These are phyloP conservation scores for Melanotaenia pygmaea DNA, from an alignment of 2,797 vertebrate genomes.

Conservation along the genomic window DNA sequence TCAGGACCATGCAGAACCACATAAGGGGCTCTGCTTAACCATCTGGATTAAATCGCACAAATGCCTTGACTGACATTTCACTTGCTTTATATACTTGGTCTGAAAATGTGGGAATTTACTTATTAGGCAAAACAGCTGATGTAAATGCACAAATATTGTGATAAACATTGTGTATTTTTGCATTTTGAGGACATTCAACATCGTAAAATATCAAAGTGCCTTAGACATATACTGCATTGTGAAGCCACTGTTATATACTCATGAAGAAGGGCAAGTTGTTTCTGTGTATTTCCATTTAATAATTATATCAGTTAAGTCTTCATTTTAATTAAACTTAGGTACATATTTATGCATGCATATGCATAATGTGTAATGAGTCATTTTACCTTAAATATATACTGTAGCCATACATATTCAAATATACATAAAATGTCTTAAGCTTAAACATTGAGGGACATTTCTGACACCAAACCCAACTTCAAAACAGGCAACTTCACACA, in stretches of 20 bases:
- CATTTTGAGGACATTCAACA: neutral
- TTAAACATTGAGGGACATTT: neutral
- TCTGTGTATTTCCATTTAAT: neutral
- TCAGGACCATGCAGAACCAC: neutral
- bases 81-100: neutral
- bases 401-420: neutral
- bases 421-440: too few relatives aligned
- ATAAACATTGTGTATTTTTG: neutral
- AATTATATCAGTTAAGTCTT: neutral
- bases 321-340: neutral
- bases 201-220: neutral
- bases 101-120: neutral
- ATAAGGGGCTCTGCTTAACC: neutral
- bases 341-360: neutral
- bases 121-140: neutral
- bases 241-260: neutral
- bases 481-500: constrained; percentile 8
- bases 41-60: neutral
- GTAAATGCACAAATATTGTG: neutral
- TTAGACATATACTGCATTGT: neutral
- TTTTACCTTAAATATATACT: neutral
- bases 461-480: neutral
- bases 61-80: neutral
- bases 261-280: neutral
- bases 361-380: neutral